Evolutionary conservation across 2,113 vertebrate genomes (phyloP).

Genomic region (Syrrhaptes paradoxus): DNA sequence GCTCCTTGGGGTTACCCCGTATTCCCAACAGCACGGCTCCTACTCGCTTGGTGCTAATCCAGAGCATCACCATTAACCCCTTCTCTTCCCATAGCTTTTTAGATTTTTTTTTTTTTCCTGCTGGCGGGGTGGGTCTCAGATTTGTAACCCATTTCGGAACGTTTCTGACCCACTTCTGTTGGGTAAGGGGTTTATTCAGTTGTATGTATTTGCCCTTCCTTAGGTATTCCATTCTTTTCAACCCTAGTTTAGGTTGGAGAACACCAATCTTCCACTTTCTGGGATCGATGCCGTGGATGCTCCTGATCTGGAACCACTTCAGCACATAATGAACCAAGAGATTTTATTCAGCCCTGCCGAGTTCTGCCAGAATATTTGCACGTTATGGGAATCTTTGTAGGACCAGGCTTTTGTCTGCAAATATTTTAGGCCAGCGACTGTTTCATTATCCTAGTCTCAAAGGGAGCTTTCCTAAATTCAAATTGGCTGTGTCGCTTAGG

Average conservation of each 20-base stretch:
- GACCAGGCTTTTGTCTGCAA: neutral
- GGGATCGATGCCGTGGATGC: rapidly evolving
- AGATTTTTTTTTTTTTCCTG: neutral
- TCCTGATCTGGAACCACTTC: neutral
- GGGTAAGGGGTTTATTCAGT: neutral
- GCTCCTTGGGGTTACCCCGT: no score
- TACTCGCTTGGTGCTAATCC: neutral
- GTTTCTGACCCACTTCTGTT: neutral
- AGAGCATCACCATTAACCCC: neutral
- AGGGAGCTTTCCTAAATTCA: neutral
- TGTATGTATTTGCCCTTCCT: neutral
- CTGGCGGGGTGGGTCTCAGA: neutral
- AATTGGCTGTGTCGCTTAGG: neutral
- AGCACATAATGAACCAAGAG: neutral
- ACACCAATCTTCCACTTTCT: neutral
- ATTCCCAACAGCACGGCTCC: neutral
- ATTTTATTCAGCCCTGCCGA: neutral
- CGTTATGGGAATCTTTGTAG: neutral
- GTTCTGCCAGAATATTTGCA: neutral
- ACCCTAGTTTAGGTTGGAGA: neutral
- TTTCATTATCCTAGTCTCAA: neutral
- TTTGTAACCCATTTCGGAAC: neutral
- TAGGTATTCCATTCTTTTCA: neutral
- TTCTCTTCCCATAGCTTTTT: neutral
- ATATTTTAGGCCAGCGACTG: neutral